phyloP scores from a whole-genome alignment of 2,888 invertebrate genomes.

The Helleia helle region DNA sequence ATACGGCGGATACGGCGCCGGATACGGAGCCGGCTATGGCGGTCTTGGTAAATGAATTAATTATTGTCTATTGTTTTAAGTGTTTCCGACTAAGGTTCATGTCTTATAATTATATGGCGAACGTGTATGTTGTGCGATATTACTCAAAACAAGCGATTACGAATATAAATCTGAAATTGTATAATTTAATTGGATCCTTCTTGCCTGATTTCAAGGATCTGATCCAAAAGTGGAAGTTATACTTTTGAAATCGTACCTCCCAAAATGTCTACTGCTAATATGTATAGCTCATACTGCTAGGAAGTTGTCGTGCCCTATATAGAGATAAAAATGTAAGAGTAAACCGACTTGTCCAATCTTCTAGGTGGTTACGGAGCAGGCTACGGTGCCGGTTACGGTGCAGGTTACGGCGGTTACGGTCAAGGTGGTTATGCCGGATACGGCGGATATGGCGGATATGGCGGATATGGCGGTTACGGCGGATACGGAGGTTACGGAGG shows the following conservation, averaged over 20 bases:
- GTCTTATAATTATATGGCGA: too few species aligned
- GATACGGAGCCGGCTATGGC: slow-evolving; percentile 26
- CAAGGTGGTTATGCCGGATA: slow-evolving; percentile 24
- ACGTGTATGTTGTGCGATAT: too few species aligned
- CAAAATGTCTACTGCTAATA: too few species aligned
- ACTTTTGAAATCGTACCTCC: too few species aligned
- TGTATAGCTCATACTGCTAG: too few species aligned
- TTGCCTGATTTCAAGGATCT: too few species aligned
- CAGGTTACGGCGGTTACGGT: slow-evolving; percentile 25
- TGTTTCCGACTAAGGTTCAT: not conserved
- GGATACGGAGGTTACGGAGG: slow-evolving; percentile 32
- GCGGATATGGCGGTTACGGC: slow-evolving; percentile 32
- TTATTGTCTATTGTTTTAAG: not conserved
- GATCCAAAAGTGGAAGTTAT: too few species aligned
- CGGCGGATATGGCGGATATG: slow-evolving; percentile 29
- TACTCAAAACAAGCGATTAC: too few species aligned
- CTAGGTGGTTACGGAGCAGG: slow-evolving; percentile 30
- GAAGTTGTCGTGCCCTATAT: too few species aligned
- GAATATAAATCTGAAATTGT: too few species aligned
- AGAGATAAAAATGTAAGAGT: too few species aligned
- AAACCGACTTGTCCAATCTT: slow-evolving; percentile 10
- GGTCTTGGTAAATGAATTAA: slow-evolving; percentile 21
- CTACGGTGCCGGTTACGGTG: slow-evolving; percentile 30
- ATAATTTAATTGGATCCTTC: too few species aligned
- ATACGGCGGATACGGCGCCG: slow-evolving; percentile 19